Percentiles rank a stretch among this genome's conserved stretches.
These are phyloP conservation scores for Rallus limicola DNA, from an alignment of 2,113 vertebrate genomes.

Conservation along the genomic window DNA sequence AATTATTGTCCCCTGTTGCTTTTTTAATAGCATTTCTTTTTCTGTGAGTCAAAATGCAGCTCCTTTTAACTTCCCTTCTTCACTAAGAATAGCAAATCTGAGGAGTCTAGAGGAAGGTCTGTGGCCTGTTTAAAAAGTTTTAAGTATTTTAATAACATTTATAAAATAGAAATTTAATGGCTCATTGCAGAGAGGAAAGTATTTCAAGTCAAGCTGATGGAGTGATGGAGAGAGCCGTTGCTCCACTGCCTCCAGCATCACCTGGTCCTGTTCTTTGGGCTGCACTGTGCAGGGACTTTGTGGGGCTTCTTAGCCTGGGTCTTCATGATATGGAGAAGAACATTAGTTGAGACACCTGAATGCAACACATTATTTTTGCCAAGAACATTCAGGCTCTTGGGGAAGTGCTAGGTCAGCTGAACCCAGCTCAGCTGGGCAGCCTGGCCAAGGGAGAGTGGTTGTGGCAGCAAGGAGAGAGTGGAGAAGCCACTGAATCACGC, in stretches of 20 bases:
- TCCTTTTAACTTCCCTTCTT: neutral
- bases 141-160: neutral
- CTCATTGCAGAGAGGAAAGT: neutral
- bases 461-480: rapidly evolving
- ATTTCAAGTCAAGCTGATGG: neutral
- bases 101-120: neutral
- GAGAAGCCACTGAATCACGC: neutral
- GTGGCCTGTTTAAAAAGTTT: neutral
- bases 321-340: neutral
- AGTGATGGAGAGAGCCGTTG: neutral
- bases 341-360: neutral
- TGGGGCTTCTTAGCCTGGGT: neutral
- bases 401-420: neutral
- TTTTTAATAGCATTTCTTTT: conserved; percentile 27
- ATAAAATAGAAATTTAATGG: neutral
- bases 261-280: neutral
- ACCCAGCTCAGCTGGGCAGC: neutral
- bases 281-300: neutral
- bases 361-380: neutral
- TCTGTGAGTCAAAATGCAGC: neutral
- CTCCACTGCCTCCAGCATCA: neutral
- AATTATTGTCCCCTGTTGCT: conserved; percentile 22
- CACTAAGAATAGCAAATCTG: neutral
- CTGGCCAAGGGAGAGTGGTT: neutral
- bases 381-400: neutral